Percentiles rank a stretch among this genome's conserved stretches.
Evolutionary conservation across 2,113 vertebrate species (phyloP).

Genomic region (Puffinus mauretanicus): DNA sequence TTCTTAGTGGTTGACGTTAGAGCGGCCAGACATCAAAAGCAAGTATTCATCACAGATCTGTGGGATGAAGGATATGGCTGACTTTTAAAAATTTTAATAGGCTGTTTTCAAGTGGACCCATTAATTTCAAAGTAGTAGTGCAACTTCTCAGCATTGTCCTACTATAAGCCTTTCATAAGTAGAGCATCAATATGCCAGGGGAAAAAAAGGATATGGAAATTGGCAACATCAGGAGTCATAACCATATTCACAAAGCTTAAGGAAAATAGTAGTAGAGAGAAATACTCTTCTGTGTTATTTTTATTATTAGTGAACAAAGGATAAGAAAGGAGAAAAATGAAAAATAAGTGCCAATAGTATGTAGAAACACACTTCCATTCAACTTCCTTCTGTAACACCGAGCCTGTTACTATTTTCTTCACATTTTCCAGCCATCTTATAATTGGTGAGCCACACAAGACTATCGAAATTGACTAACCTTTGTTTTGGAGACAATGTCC

Average conservation of each 20-base stretch:
- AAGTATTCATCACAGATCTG: neutral
- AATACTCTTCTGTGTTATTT: neutral
- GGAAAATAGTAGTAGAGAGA: neutral
- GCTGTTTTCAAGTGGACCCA: neutral
- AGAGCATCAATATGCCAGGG: neutral
- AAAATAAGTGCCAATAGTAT: neutral
- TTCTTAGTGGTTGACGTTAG: neutral
- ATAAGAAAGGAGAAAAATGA: neutral
- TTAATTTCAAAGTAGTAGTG: neutral
- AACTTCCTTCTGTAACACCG: neutral
- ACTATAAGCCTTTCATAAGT: neutral
- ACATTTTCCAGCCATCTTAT: neutral
- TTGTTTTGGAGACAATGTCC: neutral
- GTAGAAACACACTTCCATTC: neutral
- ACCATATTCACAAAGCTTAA: neutral
- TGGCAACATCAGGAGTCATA: neutral
- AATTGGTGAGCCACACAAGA: neutral
- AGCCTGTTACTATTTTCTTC: neutral
- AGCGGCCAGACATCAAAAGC: neutral
- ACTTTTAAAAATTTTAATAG: neutral
- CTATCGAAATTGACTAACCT: neutral
- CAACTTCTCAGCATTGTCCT: neutral
- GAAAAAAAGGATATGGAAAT: neutral
- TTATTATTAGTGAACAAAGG: neutral
- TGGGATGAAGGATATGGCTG: neutral